Evolutionary conservation across 2,797 vertebrate genomes (phyloP).

Genomic region (Todus mexicanus): DNA sequence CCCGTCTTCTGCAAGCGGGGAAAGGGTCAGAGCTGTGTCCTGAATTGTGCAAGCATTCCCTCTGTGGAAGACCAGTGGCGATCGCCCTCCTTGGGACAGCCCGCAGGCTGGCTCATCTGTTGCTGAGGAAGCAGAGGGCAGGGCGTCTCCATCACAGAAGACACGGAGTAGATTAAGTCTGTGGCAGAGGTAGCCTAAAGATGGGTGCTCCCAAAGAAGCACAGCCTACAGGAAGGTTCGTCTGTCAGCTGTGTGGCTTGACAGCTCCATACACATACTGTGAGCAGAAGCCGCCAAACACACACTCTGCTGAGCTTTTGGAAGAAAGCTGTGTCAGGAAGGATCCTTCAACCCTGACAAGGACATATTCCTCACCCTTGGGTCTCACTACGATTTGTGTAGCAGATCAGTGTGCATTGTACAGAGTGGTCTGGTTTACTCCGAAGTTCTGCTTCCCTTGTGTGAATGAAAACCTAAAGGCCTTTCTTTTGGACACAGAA

Average conservation of each 20-base stretch:
- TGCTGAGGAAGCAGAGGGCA: no score
- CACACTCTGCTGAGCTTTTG: slow-evolving; percentile 74
- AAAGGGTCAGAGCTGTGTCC: no score
- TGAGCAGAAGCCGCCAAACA: slow-evolving; percentile 85
- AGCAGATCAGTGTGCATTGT: slow-evolving; percentile 79
- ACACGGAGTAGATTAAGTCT: background rate
- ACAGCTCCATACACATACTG: slow-evolving; percentile 78
- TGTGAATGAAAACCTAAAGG: slow-evolving; percentile 79
- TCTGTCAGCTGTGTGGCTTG: slow-evolving; percentile 82
- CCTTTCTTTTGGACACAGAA: slow-evolving; percentile 86
- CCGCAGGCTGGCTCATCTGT: no score
- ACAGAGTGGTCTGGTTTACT: slow-evolving; percentile 91
- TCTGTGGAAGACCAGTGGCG: no score
- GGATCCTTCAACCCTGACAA: slow-evolving; percentile 87
- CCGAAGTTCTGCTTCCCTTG: slow-evolving; percentile 86
- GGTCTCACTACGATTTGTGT: slow-evolving; percentile 83
- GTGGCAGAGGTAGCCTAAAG: background rate
- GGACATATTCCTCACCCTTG: slow-evolving; percentile 84
- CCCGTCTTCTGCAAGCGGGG: no score
- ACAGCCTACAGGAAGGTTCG: slow-evolving; percentile 70
- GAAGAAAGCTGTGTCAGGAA: slow-evolving; percentile 69
- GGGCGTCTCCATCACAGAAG: no score
- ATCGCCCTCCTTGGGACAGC: no score
- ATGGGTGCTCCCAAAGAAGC: slow-evolving; percentile 70
- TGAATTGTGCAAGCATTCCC: no score